These are phyloP conservation scores for Dermatemys mawii DNA, from an alignment of 2,113 vertebrate species.

Conservation along the genomic window DNA sequence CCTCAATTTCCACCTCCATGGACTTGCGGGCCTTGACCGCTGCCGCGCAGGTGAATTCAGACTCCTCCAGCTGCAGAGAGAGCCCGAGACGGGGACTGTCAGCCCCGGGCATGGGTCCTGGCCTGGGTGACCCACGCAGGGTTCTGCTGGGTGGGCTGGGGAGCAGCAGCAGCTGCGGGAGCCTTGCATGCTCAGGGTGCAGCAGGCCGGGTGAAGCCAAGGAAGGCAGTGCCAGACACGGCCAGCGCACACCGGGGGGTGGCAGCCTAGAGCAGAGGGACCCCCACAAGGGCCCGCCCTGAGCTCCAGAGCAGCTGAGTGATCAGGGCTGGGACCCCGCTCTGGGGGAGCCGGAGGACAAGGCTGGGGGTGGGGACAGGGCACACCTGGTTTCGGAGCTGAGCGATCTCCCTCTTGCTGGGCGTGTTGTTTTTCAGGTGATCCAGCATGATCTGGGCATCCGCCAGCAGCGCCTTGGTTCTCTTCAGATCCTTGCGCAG, in stretches of 20 bases:
- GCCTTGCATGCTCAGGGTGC: too few species aligned
- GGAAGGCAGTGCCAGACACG: too few species aligned
- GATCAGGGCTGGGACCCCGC: neutral
- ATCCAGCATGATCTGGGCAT: conserved; percentile 97
- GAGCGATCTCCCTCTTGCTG: conserved; percentile 96
- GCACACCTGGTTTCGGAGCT: conserved; percentile 98
- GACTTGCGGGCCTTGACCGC: conserved; percentile 95
- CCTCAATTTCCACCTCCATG: conserved; percentile 98
- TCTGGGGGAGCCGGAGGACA: neutral
- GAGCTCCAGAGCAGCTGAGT: too few species aligned
- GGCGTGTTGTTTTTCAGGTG: conserved; percentile 97
- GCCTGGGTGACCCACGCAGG: too few species aligned
- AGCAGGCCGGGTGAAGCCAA: too few species aligned
- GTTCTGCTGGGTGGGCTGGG: too few species aligned
- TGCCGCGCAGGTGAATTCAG: conserved; percentile 93
- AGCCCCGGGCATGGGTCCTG: neutral
- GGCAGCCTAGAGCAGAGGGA: too few species aligned
- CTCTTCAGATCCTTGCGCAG: conserved; percentile 95
- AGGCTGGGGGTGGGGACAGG: neutral
- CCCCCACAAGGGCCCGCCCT: too few species aligned
- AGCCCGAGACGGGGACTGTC: neutral
- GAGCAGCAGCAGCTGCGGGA: too few species aligned
- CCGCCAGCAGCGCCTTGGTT: conserved; percentile 93
- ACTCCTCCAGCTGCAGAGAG: conserved; percentile 91
- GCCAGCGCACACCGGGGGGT: neutral